Base-by-base conservation (phyloP, 2,113 vertebrate species). In the Craseonycteris thonglongyai region DNA sequence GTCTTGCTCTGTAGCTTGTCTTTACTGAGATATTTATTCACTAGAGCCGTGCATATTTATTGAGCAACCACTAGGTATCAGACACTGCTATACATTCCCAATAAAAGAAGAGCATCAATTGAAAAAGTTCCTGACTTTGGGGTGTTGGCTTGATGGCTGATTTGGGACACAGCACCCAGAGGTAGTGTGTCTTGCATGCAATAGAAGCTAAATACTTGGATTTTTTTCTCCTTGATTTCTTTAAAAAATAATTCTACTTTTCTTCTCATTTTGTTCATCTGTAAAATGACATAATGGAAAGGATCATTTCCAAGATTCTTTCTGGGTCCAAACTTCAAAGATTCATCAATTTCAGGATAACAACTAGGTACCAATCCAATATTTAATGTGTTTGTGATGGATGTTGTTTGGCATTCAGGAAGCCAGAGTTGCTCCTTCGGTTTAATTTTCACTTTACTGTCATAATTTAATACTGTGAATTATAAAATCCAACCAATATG, bases 111-210 rank as follows among this genome's bases (percentile, higher is more conserved):
- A 91, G 0, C 6, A 15, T 66, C 79, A 65, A 33, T 13, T 49
- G 30, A 65, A 61, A 30, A 1, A 58, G 10, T 1, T 49, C 2
- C n/a, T 90, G n/a, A 38, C 7, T 40, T 90, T 6, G 18, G 35
- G 6, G n/a, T 75, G 0, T 28, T 18, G 11, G 2, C 3, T 22
- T n/a, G 2, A 13, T 16, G 24, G 2, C 13, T 38, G 19, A 7
- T 2, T 68, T 69, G 30, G 18, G 21, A 51, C 42, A 68, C 24
- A 28, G 45, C 15, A 56, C 45, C 33, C 2, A 1, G 4, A 51
- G 12, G 7, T 42, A 49, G 19, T 82, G 26, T 47, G 18, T 80
- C 9, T 47, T 14, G 0, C 33, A 45, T 22, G 26, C 4, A 6
- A 5, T 14, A n/a, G n/a, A 24, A 65, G 16, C 35, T 79, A 22